Evolutionary conservation across 2,888 invertebrate species (phyloP).

Genomic region (Priocnemis perturbator): DNA sequence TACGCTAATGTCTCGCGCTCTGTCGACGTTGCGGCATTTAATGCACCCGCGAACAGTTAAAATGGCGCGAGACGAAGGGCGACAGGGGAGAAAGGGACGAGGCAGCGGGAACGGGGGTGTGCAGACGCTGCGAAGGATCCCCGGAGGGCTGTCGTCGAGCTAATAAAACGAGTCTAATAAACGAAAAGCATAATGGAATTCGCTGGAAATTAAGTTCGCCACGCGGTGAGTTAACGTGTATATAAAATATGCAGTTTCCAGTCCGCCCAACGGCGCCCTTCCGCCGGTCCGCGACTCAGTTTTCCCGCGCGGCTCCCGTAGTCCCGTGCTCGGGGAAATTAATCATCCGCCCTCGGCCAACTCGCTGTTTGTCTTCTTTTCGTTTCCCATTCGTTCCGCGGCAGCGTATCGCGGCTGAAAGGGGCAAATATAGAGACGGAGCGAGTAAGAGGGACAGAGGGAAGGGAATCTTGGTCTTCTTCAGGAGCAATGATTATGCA

Average conservation of each 20-base stretch:
- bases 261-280: conserved; percentile 27
- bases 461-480: conserved; percentile 21
- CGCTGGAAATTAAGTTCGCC: conserved; percentile 62
- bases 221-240: conserved; percentile 56
- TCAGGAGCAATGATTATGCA: conserved; percentile 33
- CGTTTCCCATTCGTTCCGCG: conserved; percentile 37
- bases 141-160: conserved; percentile 27
- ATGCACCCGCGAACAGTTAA: not conserved
- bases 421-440: not conserved
- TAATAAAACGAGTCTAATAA: conserved; percentile 50
- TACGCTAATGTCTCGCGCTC: too few relatives aligned
- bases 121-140: conserved; percentile 19
- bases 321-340: conserved; percentile 56
- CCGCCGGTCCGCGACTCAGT: too few relatives aligned
- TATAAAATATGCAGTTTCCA: conserved; percentile 62
- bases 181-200: conserved; percentile 60
- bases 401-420: conserved; percentile 16
- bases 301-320: conserved; percentile 29
- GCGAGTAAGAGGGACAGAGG: not conserved
- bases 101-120: not conserved
- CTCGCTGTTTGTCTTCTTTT: conserved; percentile 53
- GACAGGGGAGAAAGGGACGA: not conserved
- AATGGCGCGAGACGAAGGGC: not conserved
- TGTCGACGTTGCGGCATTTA: not conserved
- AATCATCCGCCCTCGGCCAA: conserved; percentile 46